Evolutionary conservation across 35 echinoderm and acorn worm genomes (phyloP).

Genomic region (Heliocidaris erythrogramma): DNA sequence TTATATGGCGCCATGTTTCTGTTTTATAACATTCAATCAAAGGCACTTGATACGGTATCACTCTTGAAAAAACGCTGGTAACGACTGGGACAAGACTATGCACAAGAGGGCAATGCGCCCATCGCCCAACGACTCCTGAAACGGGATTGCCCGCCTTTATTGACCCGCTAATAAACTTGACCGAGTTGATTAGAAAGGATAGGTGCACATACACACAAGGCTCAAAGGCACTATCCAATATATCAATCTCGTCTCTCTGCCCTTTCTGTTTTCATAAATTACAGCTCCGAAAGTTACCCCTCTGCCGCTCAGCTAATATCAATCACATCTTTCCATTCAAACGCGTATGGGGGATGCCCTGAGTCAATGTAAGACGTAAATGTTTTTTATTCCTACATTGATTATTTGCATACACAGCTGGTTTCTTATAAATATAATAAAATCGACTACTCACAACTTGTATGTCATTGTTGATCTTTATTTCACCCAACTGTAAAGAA

Average conservation of each 20-base stretch:
- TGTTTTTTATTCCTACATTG: not conserved
- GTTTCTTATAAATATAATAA: too few relatives aligned
- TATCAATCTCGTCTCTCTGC: not conserved
- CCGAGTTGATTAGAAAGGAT: not conserved
- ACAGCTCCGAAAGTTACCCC: not conserved
- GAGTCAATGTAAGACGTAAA: not conserved
- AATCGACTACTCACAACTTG: too few relatives aligned
- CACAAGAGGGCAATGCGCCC: not conserved
- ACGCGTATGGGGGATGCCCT: not conserved
- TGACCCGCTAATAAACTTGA: conserved; percentile 11
- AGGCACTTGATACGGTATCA: too few relatives aligned
- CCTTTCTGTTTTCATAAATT: conserved; percentile 12
- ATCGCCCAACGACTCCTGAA: not conserved
- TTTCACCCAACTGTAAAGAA: too few relatives aligned
- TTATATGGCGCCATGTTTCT: too few relatives aligned
- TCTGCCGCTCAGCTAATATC: not conserved
- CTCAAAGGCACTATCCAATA: conserved; percentile 15
- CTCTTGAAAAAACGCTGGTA: not conserved
- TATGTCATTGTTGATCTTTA: too few relatives aligned
- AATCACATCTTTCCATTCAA: not conserved
- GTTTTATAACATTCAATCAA: too few relatives aligned
- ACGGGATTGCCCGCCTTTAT: not conserved
- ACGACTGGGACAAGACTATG: not conserved
- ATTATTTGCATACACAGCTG: too few relatives aligned
- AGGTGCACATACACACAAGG: not conserved